A percentile compares a stretch with the other conserved stretches of the same genome.
phyloP scores from a whole-genome alignment of 2,888 invertebrate species.

The Adelognathus sp. region DNA sequence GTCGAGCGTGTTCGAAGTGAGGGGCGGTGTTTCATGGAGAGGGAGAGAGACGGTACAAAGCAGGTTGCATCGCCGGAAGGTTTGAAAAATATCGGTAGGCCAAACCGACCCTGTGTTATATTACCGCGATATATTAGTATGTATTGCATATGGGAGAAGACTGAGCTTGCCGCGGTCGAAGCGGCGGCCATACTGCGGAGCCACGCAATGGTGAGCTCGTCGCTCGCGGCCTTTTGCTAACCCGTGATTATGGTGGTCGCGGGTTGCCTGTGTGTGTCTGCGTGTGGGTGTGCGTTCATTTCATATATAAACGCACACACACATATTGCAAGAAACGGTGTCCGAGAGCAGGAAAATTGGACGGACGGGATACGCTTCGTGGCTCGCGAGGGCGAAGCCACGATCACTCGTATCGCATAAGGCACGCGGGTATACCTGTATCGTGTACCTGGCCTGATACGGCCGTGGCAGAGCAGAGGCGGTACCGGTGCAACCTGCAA shows the following conservation, averaged over 20 bases:
- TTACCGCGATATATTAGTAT: slow-evolving; percentile 17
- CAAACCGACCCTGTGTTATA: slow-evolving; percentile 5
- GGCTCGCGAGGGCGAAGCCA: slow-evolving; percentile 56
- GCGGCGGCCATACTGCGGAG: slow-evolving; percentile 77
- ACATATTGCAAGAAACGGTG: slow-evolving; percentile 21
- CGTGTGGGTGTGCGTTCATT: neutral
- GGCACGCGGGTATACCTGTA: slow-evolving; percentile 13
- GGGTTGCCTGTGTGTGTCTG: slow-evolving; percentile 26
- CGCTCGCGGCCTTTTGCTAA: slow-evolving; percentile 67
- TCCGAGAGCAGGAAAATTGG: slow-evolving; percentile 57
- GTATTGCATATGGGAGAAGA: slow-evolving; percentile 33
- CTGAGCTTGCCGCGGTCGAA: slow-evolving; percentile 51
- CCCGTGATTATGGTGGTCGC: slow-evolving; percentile 79
- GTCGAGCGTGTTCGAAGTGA: slow-evolving; percentile 38
- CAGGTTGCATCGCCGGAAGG: slow-evolving; percentile 58
- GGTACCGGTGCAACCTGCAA: slow-evolving; percentile 79
- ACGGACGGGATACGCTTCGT: slow-evolving; percentile 59
- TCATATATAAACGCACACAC: neutral
- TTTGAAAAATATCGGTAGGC: slow-evolving; percentile 63
- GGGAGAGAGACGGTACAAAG: slow-evolving; percentile 43
- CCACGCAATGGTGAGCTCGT: slow-evolving; percentile 69
- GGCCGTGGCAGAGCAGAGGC: slow-evolving; percentile 69
- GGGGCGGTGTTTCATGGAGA: slow-evolving; percentile 48
- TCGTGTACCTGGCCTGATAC: slow-evolving; percentile 31
- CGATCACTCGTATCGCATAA: slow-evolving; percentile 35